Evolutionary conservation across 2,888 invertebrate genomes (phyloP).

Genomic region (Bellardia bayeri): DNA sequence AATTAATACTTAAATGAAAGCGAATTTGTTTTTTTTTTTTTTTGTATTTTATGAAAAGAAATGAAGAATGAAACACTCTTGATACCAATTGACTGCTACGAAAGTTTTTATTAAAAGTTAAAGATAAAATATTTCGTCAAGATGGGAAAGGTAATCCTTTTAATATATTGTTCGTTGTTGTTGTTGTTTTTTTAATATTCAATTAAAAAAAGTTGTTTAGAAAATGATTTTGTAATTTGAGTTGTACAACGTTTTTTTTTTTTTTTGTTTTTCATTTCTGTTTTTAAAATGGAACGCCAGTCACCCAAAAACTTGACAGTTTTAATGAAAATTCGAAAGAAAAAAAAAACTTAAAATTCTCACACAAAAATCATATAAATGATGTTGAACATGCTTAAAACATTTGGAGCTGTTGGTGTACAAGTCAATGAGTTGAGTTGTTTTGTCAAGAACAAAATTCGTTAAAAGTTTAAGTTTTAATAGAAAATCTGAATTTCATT

Average conservation of each 20-base stretch:
- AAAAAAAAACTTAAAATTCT: constrained; percentile 17
- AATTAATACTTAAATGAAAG: constrained; percentile 63
- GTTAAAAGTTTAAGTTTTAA: constrained; percentile 66
- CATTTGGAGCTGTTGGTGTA: constrained; percentile 52
- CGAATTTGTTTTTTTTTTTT: constrained; percentile 11
- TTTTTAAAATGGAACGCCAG: constrained; percentile 35
- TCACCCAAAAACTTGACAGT: constrained; percentile 55
- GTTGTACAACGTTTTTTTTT: constrained; percentile 11
- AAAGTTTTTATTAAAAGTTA: constrained; percentile 34
- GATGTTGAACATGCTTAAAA: constrained; percentile 35
- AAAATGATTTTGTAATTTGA: constrained; percentile 46
- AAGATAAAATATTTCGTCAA: neutral
- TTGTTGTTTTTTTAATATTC: constrained; percentile 27
- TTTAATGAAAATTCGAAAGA: constrained; percentile 50
- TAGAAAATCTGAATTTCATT: constrained; percentile 48
- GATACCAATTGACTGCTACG: constrained; percentile 43
- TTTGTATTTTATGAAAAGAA: constrained; percentile 1
- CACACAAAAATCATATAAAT: constrained; percentile 33
- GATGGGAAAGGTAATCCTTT: constrained; percentile 8
- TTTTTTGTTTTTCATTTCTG: constrained; percentile 40
- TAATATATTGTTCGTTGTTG: neutral
- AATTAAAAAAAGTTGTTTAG: constrained; percentile 47
- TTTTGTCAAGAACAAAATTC: constrained; percentile 72
- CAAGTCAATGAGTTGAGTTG: constrained; percentile 55
- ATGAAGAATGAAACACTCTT: constrained; percentile 8